Evolutionary conservation across 2,113 vertebrate genomes (phyloP).

Genomic region (Indicator indicator): DNA sequence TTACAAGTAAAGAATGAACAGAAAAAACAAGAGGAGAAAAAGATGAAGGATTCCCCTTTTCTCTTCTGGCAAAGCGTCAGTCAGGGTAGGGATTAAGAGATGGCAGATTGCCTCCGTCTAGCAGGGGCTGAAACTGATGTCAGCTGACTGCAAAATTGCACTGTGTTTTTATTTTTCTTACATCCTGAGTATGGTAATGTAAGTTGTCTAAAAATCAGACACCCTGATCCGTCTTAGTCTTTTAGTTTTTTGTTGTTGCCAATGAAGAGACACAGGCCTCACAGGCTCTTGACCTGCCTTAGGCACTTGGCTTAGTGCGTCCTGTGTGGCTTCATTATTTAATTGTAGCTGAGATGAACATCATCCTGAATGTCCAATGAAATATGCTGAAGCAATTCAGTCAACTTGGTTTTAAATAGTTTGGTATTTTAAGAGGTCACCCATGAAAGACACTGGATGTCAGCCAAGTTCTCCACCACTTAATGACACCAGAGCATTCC

Average conservation of each 20-base stretch:
- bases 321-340: background rate
- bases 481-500: background rate
- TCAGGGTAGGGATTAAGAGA: background rate
- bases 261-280: background rate
- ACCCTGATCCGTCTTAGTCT: background rate
- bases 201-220: background rate
- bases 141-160: background rate
- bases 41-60: background rate
- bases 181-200: background rate
- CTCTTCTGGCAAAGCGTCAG: background rate
- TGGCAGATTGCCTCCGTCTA: background rate
- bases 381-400: background rate
- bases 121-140: background rate
- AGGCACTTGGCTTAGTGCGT: background rate
- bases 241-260: background rate
- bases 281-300: background rate
- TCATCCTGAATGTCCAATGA: background rate
- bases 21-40: rapidly evolving
- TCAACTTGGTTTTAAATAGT: background rate
- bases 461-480: background rate
- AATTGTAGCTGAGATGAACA: background rate
- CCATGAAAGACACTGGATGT: background rate
- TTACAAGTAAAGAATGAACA: background rate
- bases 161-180: background rate
- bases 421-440: background rate